Evolutionary conservation across 2,888 invertebrate species (phyloP).

Genomic region (Hymenopus coronatus): DNA sequence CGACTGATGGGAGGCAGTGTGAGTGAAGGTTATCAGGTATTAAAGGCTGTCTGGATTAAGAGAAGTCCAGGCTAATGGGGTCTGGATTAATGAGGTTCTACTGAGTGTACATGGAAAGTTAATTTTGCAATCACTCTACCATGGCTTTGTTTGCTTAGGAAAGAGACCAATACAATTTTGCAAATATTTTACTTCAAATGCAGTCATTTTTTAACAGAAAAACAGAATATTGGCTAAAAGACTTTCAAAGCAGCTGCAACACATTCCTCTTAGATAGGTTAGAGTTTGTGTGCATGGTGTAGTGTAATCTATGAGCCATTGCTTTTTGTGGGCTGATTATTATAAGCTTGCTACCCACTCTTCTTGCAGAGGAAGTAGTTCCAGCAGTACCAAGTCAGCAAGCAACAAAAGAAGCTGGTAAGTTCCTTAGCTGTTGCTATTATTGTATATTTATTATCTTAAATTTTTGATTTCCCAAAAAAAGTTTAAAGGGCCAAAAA

Average conservation of each 20-base stretch:
- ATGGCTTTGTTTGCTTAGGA: no score
- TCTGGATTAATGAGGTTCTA: no score
- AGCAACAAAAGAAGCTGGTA: constrained; percentile 31
- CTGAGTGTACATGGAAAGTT: no score
- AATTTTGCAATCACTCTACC: no score
- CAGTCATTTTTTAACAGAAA: no score
- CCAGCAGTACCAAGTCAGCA: constrained; percentile 31
- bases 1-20: no score
- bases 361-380: constrained; percentile 31
- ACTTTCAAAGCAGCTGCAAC: not conserved
- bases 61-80: no score
- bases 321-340: constrained; percentile 25
- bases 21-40: no score
- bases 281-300: not conserved
- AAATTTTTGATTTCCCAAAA: not conserved
- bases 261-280: not conserved
- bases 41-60: no score
- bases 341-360: constrained; percentile 29
- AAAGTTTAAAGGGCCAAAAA: not conserved
- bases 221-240: not conserved
- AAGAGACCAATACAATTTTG: no score
- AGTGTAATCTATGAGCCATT: constrained; percentile 23
- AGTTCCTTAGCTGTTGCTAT: constrained; percentile 15
- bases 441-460: not conserved
- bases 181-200: no score